Percentiles rank a stretch among this genome's conserved stretches.
Evolutionary conservation across 2,888 invertebrate genomes (phyloP).

Genomic region (Drosophila multiciliata): DNA sequence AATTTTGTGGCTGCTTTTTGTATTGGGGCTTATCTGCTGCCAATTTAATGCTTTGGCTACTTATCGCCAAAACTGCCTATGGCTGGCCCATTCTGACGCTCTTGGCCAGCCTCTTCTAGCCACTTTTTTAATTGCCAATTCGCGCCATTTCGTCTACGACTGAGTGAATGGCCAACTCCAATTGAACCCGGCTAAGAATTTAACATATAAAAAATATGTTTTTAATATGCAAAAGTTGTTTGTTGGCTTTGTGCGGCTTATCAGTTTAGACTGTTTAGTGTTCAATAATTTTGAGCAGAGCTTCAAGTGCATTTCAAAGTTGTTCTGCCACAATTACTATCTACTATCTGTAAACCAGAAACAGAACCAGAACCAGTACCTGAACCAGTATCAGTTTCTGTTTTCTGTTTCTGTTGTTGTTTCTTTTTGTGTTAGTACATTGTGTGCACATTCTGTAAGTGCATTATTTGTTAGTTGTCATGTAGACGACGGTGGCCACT

Average conservation of each 20-base stretch:
- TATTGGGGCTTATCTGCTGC: constrained; percentile 24
- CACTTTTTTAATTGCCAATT: constrained; percentile 1
- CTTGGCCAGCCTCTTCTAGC: constrained; percentile 7
- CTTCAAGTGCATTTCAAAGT: constrained; percentile 75
- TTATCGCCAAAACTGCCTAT: constrained; percentile 29
- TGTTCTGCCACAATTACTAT: constrained; percentile 27
- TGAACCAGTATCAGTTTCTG: constrained; percentile 35
- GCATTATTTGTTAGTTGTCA: constrained; percentile 69
- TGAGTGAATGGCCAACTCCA: not conserved
- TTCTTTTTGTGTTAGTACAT: constrained; percentile 33
- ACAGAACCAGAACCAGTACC: constrained; percentile 26
- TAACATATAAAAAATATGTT: not conserved
- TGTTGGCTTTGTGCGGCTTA: constrained; percentile 2
- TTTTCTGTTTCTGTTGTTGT: not conserved
- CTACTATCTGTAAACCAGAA: constrained; percentile 39
- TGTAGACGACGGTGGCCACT: constrained; percentile 66
- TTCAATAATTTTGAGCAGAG: constrained; percentile 30
- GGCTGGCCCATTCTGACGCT: constrained; percentile 19
- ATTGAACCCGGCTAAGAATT: not conserved
- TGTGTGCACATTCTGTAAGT: constrained; percentile 59
- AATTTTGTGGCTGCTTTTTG: not conserved
- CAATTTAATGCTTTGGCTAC: constrained; percentile 16
- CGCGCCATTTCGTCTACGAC: constrained; percentile 19
- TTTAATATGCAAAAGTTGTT: not conserved
- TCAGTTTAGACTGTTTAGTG: constrained; percentile 16